Base-by-base conservation (phyloP, 2,888 invertebrate genomes). In the Drosophila acutilabella region DNA sequence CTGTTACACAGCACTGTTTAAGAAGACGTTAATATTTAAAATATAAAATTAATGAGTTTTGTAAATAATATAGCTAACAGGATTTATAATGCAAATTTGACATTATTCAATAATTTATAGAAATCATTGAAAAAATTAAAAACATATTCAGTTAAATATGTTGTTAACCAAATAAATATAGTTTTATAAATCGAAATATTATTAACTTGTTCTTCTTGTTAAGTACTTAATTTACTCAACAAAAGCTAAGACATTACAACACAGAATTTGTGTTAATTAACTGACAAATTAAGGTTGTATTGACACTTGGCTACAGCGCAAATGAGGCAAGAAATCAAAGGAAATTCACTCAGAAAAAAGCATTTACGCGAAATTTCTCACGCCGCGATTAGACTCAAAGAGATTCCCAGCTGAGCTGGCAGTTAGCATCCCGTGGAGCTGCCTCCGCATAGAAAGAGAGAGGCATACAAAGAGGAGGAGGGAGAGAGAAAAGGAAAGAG, bases 321-420 rank as follows among this genome's bases (percentile, higher is more conserved):
- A 57, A 60, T 51, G 51, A 44, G 42, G 20, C 59, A 52, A 60
- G 64, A 64, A 87, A 83, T 84, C 81, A 80, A 47, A n/a, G 84
- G 51, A 51, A 62, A 61, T 80, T 80, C 59, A 83, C 76, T 70
- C 54, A 77, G n/a, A n/a, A 64, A 50, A 65, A 67, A 30, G 4
- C 42, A 14, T 45, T 78, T 41, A 75, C 54, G 67, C 61, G 13
- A 52, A 71, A 66, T 67, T 30, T 75, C 74, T 78, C 74, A 75
- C 74, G 74, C 52, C 62, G 30, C 36, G 10, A 18, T 57, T 36
- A 33, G 33, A 41, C 23, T 11, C 20, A 18, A 41, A 54, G 48
- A 59, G 60, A 59, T 72, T 60, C 71, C 65, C 71, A 65, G 42
- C 51, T 54, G 54, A 52, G 60, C 36, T 44, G 51, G 47, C 78